Evolutionary conservation across 2,888 invertebrate genomes (phyloP).

Genomic region (Drosophila mercatorum): DNA sequence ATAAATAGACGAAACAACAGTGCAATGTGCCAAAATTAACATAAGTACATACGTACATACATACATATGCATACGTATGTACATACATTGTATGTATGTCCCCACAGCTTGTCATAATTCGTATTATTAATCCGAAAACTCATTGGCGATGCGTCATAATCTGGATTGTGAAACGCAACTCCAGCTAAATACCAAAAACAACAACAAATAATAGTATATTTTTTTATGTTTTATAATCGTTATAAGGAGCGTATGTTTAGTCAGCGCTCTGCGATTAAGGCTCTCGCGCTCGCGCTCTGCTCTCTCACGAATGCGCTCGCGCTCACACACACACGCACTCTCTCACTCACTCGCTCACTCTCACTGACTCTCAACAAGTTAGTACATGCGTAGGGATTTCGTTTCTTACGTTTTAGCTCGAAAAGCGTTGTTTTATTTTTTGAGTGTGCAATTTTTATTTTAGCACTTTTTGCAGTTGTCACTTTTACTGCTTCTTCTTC

Average conservation of each 20-base stretch:
- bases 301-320: constrained; percentile 2
- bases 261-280: constrained; percentile 41
- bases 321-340: not conserved
- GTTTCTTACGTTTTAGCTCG: constrained; percentile 62
- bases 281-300: constrained; percentile 55
- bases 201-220: constrained; percentile 16
- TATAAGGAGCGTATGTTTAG: constrained; percentile 29
- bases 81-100: constrained; percentile 16
- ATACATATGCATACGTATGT: not conserved
- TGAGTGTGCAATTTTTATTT: constrained; percentile 24
- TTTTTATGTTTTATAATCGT: constrained; percentile 22
- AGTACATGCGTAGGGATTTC: constrained; percentile 48
- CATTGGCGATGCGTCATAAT: constrained; percentile 56
- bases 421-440: constrained; percentile 27
- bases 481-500: constrained; percentile 53
- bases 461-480: constrained; percentile 27
- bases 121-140: constrained; percentile 35
- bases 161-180: constrained; percentile 17
- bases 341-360: constrained; percentile 5
- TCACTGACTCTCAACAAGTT: constrained; percentile 18
- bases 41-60: constrained; percentile 4
- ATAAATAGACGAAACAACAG: constrained; percentile 65
- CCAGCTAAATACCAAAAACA: constrained; percentile 26
- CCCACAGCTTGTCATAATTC: not conserved
- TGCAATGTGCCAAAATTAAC: constrained; percentile 73